phyloP scores from a whole-genome alignment of 2,113 vertebrate species.

The Zosterops borbonicus region DNA sequence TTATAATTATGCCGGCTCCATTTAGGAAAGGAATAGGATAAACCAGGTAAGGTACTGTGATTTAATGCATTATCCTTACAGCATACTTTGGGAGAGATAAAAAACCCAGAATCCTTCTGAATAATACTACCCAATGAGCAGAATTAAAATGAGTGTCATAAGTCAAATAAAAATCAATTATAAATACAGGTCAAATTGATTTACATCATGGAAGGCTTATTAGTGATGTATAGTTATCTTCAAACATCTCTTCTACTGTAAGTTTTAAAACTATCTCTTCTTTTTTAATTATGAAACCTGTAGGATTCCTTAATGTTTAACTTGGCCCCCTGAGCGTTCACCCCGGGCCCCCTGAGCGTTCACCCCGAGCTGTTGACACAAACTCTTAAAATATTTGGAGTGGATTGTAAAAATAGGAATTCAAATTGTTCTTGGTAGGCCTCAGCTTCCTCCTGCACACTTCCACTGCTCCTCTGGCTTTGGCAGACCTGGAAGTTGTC shows the following conservation, averaged over 20 bases:
- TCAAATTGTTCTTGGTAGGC: not conserved
- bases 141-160: not conserved
- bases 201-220: not conserved
- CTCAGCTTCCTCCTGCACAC: not conserved
- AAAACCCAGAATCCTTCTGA: not conserved
- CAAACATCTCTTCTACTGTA: not conserved
- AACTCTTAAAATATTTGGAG: not conserved
- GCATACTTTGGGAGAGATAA: not conserved
- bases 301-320: not conserved
- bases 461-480: not conserved
- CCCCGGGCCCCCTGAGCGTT: not conserved
- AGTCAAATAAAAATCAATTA: not conserved
- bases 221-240: not conserved
- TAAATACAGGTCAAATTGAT: not conserved
- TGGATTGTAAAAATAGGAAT: not conserved
- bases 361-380: not conserved
- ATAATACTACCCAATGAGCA: not conserved
- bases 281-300: not conserved
- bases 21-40: not conserved
- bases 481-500: not conserved
- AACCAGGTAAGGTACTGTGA: not conserved
- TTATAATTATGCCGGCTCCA: not conserved
- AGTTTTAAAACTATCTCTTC: not conserved
- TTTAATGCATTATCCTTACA: not conserved
- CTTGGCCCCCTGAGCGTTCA: not conserved